Evolutionary conservation across 2,797 vertebrate genomes (phyloP), one percentile per base, ranked within the genome.

Genomic region (Ambastaia sidthimunki): DNA sequence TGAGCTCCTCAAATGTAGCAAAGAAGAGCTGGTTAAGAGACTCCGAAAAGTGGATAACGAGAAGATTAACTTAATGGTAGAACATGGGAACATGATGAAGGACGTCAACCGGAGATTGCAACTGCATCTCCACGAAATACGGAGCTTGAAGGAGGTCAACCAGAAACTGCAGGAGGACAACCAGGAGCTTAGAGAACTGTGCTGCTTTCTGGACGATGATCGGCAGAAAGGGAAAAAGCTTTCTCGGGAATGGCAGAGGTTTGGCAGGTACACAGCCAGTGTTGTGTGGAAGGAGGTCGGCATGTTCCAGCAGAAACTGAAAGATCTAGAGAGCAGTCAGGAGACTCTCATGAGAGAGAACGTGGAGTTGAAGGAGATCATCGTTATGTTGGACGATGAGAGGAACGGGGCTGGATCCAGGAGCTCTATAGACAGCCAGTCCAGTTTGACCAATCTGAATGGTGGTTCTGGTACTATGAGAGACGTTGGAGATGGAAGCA

Each of bases 201-300:
- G 95, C 88, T 97, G 95, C 86, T 97, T 97, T 86, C 85, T 97
- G 87, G 96, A 97, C 71, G 96, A 97, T 68, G 96, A 97, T 88
- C 86, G 96, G 84, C 96, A 97, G 82, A 96, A 96, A 85, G 95
- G 95, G 83, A 96, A 95, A 85, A 95, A 94, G 87, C 92, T 97
- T 86, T 94, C 94, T 62, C 92, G 96, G 84, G 96, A 97, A 92
- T 97, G 96, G 96, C 96, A 97, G 91, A 90, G 95, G 60, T 97
- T 97, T 63, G 96, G 96, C 78, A 91, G 95, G 82, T 94, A 95
- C 92, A 93, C 95, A 57, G 95, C 95, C 83, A 89, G 92, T 11
- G 93, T 92, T 65, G 90, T 96, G 93, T 96, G 95, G 95, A 94
- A 96, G 89, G 96, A 96, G 88, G 94, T 96, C 75, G 92, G 92